Evolutionary conservation across 30 jellyfish, hydroid and myxozoan species (phyloP), one percentile per base, ranked within the genome.

Genomic region (Aurelia aurita complex sp. Pacific): DNA sequence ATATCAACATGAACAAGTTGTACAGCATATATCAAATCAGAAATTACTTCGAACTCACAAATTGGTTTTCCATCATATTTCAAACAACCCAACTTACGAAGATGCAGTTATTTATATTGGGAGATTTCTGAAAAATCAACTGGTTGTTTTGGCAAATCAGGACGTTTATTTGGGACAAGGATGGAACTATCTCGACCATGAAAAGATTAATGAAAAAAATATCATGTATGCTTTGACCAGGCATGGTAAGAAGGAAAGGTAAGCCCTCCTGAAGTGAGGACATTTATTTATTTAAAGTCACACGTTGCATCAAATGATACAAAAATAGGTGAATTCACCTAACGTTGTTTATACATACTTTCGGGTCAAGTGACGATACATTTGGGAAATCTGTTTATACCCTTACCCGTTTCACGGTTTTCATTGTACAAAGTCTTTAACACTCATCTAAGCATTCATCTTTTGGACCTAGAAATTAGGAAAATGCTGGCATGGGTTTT

Each of bases 171-270:
- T 86, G 53, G 96, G 88, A 53, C 42, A 55, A 67, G 96, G 96
- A 23, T 86, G 89, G 89, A 52, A 86, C 4, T 34, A 35, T 4
- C 72, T 86, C 38, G 85, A 86, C 57, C 81, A 63, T 50, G 75
- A 68, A 9, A 53, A 55, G 64, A 52, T 86, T 10, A 67, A 55
- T 36, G 77, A 68, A 19, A 68, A 72, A 76, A 85, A 73, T 11
- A 81, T 86, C 0, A 74, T 77, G 89, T 86, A 76, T 70, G 96
- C 96, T 10, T 72, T 86, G 80, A 76, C 96, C 15, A 77, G 96
- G 61, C 96, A 86, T 55, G 96, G 89, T 42, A 86, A 77, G 74
- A 52, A 57, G 46, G 89, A 86, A 36, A 67, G 86, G 82, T 77
- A 33, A 29, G 77, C 6, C 18, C 13, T 19, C 43, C 33, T 11